These are phyloP conservation scores for Mirza zaza DNA, from an alignment of 2,113 vertebrate genomes.

Conservation along the genomic window DNA sequence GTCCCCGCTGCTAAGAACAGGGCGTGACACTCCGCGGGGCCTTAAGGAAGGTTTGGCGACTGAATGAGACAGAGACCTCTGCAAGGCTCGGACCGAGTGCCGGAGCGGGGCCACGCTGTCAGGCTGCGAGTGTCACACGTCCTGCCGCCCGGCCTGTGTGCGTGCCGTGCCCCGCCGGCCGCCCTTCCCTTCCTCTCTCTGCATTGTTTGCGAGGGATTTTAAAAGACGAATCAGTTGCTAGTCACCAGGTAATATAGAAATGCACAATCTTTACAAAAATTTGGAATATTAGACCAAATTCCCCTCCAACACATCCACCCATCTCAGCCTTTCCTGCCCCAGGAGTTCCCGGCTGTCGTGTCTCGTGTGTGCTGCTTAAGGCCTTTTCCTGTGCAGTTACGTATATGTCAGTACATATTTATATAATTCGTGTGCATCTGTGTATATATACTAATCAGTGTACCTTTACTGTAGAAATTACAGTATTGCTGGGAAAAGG, in stretches of 20 bases:
- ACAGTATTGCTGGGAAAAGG: background rate
- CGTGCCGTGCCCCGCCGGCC: fast-evolving
- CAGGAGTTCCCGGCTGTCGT: background rate
- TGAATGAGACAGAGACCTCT: background rate
- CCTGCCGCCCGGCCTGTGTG: background rate
- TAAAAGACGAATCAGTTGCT: background rate
- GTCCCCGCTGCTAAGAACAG: background rate
- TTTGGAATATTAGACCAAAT: background rate
- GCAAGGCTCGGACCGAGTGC: fast-evolving
- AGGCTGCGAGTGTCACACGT: background rate
- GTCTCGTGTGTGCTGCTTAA: no score
- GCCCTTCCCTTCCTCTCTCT: background rate
- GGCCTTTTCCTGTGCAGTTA: background rate
- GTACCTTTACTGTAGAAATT: background rate
- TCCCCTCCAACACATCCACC: background rate
- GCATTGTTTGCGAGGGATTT: no score
- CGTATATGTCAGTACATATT: background rate
- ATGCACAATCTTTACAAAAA: background rate
- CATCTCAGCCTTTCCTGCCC: background rate
- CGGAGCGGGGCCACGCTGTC: fast-evolving
- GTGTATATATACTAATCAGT: background rate
- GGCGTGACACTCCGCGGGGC: no score
- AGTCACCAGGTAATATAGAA: background rate
- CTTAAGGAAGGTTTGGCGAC: background rate
- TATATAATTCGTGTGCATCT: background rate